Evolutionary conservation across 2,888 invertebrate genomes (phyloP).

Genomic region (Drosophila affinis): DNA sequence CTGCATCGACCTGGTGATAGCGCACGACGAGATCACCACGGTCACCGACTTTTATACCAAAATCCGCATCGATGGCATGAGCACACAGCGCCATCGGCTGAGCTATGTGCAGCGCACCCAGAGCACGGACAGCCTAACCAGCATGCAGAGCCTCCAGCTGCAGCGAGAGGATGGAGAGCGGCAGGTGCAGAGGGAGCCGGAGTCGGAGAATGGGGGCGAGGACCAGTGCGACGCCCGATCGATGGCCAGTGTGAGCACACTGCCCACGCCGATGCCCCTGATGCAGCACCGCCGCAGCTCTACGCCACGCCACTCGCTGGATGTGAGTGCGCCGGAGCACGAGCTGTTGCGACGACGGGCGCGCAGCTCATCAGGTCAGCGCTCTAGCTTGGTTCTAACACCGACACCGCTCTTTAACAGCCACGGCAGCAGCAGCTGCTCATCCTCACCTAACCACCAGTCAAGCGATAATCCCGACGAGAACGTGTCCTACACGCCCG

Average conservation of each 20-base stretch:
- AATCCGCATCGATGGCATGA: conserved; percentile 81
- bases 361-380: conserved; percentile 79
- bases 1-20: conserved; percentile 86
- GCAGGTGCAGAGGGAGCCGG: conserved; percentile 18
- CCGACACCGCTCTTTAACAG: conserved; percentile 80
- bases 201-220: conserved; percentile 38
- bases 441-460: conserved; percentile 62
- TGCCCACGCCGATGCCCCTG: conserved; percentile 79
- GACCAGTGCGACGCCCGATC: conserved; percentile 68
- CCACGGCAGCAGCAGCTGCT: conserved; percentile 38
- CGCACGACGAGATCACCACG: conserved; percentile 87
- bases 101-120: conserved; percentile 81
- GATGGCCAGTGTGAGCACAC: conserved; percentile 65
- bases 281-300: conserved; percentile 81
- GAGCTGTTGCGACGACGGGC: conserved; percentile 69
- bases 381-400: conserved; percentile 81
- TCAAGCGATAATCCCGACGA: conserved; percentile 59
- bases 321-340: conserved; percentile 62
- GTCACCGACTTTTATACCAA: conserved; percentile 83
- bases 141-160: conserved; percentile 80
- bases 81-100: conserved; percentile 75
- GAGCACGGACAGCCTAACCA: conserved; percentile 79
- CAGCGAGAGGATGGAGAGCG: conserved; percentile 53
- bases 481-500: conserved; percentile 82
- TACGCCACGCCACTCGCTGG: conserved; percentile 78